These are phyloP conservation scores for Dryobates pubescens DNA, from an alignment of 2,797 vertebrate genomes.

Conservation along the genomic window DNA sequence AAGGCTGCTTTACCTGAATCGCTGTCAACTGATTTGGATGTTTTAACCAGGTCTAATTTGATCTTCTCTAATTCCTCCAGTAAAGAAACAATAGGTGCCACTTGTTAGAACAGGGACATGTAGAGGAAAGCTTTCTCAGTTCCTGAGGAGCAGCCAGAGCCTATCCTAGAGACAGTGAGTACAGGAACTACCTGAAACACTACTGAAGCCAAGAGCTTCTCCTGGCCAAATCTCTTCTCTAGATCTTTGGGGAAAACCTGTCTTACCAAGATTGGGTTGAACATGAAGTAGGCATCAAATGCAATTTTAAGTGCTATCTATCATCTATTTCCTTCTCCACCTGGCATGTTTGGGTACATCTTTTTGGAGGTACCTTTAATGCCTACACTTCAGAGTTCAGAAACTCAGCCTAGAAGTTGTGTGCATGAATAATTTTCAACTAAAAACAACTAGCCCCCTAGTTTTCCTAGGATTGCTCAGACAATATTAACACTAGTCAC, in stretches of 20 bases:
- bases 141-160: neutral
- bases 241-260: neutral
- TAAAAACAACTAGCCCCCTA: neutral
- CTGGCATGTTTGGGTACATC: neutral
- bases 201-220: neutral
- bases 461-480: neutral
- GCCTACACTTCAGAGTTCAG: neutral
- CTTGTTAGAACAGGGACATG: neutral
- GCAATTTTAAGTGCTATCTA: neutral
- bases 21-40: neutral
- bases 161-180: neutral
- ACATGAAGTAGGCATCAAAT: neutral
- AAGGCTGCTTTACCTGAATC: neutral
- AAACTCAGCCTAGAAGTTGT: neutral
- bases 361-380: neutral
- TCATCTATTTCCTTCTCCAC: neutral
- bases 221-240: neutral
- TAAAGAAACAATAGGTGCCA: neutral
- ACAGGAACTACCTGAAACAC: neutral
- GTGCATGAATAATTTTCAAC: neutral
- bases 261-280: neutral
- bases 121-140: accelerated
- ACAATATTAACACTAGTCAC: neutral
- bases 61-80: neutral
- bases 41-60: neutral